Evolutionary conservation across 2,113 vertebrate genomes (phyloP), one percentile per base, ranked within the genome.

Genomic region (Callipepla californica): DNA sequence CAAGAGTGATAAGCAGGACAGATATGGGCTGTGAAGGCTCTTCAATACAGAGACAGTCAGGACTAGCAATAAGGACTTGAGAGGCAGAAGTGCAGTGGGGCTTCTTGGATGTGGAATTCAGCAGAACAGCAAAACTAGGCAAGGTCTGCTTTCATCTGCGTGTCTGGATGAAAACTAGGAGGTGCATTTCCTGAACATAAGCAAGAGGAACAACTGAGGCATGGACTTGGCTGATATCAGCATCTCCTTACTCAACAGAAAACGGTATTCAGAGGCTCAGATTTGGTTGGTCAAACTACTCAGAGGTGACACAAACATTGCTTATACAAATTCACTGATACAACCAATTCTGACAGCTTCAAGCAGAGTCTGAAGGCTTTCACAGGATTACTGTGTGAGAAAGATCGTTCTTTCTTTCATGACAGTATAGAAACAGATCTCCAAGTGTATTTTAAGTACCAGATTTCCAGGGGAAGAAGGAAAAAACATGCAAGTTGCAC

Each of bases 1-100:
- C 81, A 93, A 63, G 89, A 96, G 95, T 90, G 96, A 94, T 95
- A 94, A 94, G 94, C 92, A 95, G 89, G 92, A 95, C 93, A 92
- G 94, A 93, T 81, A 94, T 69, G 67, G 86, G 53, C 93, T 86
- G 93, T 94, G 95, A 96, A 96, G 74, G 95, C 48, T 95, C 94
- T 89, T 93, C 95, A 89, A 85, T 96, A 94, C 90, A 81, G 80
- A 93, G 48, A 38, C 7, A 3, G 77, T 20, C 77, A 92, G 77
- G 83, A 93, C 81, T 87, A 87, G 84, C 80, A 93, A 89, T 30
- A 80, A 92, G 86, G 59, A 45, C 86, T 69, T 15, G 0, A 42
- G 84, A 94, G 70, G 78, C 62, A 91, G 36, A 84, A 58, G 18
- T 63, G 91, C 85, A 91, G 82, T 89, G 94, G 63, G 79, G 77